These are phyloP conservation scores for Prochilodus magdalenae DNA, from an alignment of 2,113 vertebrate genomes.

Conservation along the genomic window DNA sequence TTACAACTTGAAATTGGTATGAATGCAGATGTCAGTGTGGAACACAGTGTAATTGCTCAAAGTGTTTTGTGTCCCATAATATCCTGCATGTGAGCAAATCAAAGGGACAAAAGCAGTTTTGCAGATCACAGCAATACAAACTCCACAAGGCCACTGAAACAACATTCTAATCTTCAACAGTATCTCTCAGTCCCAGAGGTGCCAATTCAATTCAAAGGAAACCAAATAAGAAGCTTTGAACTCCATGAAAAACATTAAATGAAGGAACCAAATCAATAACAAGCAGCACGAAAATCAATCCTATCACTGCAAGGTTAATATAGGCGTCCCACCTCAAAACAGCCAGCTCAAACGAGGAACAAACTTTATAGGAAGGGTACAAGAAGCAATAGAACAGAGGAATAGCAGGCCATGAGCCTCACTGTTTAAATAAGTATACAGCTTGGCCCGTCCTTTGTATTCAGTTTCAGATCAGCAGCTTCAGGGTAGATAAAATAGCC, in stretches of 20 bases:
- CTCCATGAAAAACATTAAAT: background rate
- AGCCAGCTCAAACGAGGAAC: background rate
- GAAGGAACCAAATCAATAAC: background rate
- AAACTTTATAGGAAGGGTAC: constrained; percentile 1
- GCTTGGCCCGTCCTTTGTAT: background rate
- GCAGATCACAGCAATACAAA: background rate
- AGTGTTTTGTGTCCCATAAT: no score
- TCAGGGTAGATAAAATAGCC: background rate
- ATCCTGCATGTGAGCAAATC: background rate
- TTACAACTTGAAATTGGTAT: no score
- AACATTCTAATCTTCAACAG: background rate
- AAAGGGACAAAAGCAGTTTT: background rate
- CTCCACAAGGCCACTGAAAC: background rate
- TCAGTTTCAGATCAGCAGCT: background rate
- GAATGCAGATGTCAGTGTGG: no score
- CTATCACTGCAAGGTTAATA: background rate
- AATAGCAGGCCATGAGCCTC: background rate
- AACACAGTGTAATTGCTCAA: no score
- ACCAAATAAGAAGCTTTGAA: background rate
- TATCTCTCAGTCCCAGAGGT: background rate
- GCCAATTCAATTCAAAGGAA: background rate
- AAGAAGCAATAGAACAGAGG: background rate
- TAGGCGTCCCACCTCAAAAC: background rate
- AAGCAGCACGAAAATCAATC: constrained; percentile 15
- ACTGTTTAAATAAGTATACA: background rate